phyloP scores from a whole-genome alignment of 2,797 vertebrate genomes.

The Smutsia temminckii region DNA sequence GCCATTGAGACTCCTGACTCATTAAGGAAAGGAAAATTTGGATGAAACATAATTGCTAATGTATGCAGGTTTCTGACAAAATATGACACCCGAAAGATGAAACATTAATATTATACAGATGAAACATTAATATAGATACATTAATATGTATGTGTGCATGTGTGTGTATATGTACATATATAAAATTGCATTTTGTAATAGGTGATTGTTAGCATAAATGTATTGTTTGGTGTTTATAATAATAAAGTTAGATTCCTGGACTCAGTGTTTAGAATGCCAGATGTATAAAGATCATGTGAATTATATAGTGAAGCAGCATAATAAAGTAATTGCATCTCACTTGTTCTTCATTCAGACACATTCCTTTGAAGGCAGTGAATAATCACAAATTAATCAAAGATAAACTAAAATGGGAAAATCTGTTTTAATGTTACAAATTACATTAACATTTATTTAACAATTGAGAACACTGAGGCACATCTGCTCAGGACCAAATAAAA shows the following conservation, averaged over 20 bases:
- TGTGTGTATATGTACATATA: too few relatives aligned
- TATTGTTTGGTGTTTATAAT: background rate
- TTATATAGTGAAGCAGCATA: background rate
- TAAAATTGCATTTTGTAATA: background rate
- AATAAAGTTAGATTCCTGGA: background rate
- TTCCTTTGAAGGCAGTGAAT: background rate
- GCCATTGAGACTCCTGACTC: background rate
- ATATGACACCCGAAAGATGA: background rate
- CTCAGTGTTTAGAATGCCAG: background rate
- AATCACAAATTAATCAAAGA: conserved; percentile 22
- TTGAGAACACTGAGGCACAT: background rate
- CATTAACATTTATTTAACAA: background rate
- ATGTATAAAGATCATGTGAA: background rate
- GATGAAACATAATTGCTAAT: background rate
- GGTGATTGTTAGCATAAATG: background rate
- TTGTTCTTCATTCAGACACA: background rate
- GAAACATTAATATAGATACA: background rate
- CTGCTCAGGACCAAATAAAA: background rate
- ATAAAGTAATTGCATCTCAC: background rate
- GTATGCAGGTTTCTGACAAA: background rate
- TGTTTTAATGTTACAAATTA: background rate
- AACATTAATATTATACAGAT: background rate
- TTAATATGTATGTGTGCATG: background rate
- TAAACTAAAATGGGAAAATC: background rate
- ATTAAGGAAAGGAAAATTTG: background rate